Evolutionary conservation across 2,113 vertebrate species (phyloP).

Genomic region (Xiphophorus hellerii): DNA sequence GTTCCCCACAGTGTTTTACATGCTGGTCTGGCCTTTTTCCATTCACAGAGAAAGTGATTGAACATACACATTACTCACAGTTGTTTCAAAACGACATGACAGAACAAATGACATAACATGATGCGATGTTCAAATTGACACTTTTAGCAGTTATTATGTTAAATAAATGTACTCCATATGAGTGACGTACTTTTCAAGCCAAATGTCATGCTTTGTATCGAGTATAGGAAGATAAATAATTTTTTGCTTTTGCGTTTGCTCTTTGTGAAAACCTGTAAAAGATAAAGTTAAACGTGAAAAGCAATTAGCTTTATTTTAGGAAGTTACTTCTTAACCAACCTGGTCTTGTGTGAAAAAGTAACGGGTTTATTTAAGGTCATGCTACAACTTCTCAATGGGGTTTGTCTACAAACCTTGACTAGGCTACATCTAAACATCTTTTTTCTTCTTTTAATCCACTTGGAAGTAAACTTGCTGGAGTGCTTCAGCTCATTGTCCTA

Average conservation of each 20-base stretch:
- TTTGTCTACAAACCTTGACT: background rate
- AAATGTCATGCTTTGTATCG: background rate
- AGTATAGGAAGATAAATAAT: background rate
- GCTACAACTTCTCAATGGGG: background rate
- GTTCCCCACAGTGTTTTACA: slow-evolving; percentile 13
- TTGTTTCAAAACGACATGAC: background rate
- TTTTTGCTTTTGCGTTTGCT: background rate
- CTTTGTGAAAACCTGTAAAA: too few relatives aligned
- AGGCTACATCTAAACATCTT: too few relatives aligned
- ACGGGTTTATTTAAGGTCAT: background rate
- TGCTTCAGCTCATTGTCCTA: too few relatives aligned
- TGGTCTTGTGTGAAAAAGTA: too few relatives aligned
- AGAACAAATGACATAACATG: background rate
- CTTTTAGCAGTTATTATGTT: background rate
- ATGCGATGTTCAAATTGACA: too few relatives aligned
- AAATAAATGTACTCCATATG: background rate
- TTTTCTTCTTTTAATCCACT: too few relatives aligned
- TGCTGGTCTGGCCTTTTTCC: slow-evolving; percentile 12
- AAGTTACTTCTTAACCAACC: background rate
- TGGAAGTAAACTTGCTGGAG: too few relatives aligned
- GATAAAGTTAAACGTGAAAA: background rate
- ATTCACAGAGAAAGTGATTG: slow-evolving; percentile 5
- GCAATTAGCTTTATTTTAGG: background rate
- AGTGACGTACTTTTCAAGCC: background rate
- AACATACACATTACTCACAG: background rate